Conservation (phyloP, 2,113 vertebrate genomes). For the Sylvietta virens region DNA sequence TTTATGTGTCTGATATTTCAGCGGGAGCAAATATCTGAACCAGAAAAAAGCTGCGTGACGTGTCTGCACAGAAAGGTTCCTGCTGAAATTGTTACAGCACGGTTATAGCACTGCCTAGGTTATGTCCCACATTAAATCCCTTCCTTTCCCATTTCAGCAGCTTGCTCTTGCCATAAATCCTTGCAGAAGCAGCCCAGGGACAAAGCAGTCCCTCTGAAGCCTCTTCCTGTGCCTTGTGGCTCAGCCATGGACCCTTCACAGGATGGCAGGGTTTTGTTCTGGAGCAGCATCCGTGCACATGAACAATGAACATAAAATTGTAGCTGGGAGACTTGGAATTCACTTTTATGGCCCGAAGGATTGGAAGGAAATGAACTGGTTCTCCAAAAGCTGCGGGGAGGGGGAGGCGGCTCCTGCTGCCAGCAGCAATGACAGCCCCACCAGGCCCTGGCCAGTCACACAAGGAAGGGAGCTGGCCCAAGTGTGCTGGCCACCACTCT, state of each 20-base stretch:
- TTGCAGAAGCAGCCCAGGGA: neutral
- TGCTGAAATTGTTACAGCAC: neutral
- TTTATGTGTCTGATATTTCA: neutral
- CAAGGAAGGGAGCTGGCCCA: neutral
- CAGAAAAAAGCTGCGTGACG: neutral
- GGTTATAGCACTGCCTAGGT: neutral
- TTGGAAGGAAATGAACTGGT: neutral
- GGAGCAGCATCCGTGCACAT: fast-evolving
- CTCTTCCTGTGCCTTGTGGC: neutral
- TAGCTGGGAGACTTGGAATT: neutral
- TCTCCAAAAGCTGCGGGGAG: neutral
- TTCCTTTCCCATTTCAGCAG: neutral
- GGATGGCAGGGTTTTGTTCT: neutral
- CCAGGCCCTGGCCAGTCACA: neutral
- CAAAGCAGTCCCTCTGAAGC: neutral
- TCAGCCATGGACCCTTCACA: neutral
- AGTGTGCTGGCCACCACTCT: neutral
- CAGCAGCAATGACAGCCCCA: neutral
- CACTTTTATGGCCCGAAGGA: neutral
- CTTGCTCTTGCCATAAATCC: neutral
- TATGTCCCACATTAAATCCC: neutral
- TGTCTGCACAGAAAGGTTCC: neutral
- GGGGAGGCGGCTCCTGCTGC: neutral
- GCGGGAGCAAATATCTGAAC: neutral
- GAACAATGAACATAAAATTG: neutral